These are phyloP conservation scores for Dryas iulia DNA, from an alignment of 1,140 invertebrate genomes.

Conservation along the genomic window DNA sequence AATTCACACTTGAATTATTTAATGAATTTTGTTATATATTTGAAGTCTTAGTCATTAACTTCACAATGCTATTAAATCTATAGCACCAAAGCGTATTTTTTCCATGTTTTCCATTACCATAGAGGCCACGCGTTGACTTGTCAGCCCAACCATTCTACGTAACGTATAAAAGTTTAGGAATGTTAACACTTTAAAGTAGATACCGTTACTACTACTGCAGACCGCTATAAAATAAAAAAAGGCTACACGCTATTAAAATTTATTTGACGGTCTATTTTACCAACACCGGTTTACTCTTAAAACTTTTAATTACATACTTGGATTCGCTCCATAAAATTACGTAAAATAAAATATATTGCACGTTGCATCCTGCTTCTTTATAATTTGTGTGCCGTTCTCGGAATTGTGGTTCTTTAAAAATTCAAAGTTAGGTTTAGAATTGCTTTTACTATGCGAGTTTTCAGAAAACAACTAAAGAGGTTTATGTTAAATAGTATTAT, in stretches of 20 bases:
- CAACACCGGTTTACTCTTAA: slow-evolving; percentile 31
- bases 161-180: not conserved
- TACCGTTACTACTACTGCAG: slow-evolving; percentile 10
- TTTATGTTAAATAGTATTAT: not conserved
- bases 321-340: slow-evolving; percentile 26
- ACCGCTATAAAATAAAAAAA: slow-evolving; percentile 21
- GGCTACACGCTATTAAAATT: slow-evolving; percentile 29
- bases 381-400: not conserved
- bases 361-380: slow-evolving; percentile 15
- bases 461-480: not conserved
- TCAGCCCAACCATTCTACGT: not conserved
- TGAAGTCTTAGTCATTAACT: too few species aligned
- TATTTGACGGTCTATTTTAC: slow-evolving; percentile 32
- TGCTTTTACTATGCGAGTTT: not conserved
- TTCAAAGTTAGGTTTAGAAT: not conserved
- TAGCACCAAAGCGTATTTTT: too few species aligned
- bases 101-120: too few species aligned
- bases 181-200: slow-evolving; percentile 15
- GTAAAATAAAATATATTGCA: slow-evolving; percentile 25
- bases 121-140: not conserved
- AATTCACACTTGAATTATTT: too few species aligned
- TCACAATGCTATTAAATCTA: too few species aligned
- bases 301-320: slow-evolving; percentile 35
- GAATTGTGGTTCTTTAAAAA: not conserved
- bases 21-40: too few species aligned